Evolutionary conservation across 2,113 vertebrate genomes (phyloP).

Genomic region (Anarhynchus alexandrinus): DNA sequence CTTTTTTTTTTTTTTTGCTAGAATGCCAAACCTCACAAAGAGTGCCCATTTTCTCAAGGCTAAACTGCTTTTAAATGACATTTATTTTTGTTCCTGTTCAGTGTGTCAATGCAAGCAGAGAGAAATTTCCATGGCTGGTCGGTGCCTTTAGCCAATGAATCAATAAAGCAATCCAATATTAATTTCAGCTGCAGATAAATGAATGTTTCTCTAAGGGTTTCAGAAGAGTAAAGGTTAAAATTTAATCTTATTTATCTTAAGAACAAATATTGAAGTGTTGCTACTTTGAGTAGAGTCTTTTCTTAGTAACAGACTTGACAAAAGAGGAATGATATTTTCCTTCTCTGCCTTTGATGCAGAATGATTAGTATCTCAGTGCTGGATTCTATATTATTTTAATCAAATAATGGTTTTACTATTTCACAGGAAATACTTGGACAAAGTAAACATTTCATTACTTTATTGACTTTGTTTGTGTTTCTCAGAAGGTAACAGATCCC

Average conservation of each 20-base stretch:
- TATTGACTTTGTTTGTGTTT: background rate
- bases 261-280: conserved; percentile 13
- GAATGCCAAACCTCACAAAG: background rate
- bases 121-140: background rate
- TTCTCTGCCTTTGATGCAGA: background rate
- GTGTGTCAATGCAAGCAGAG: background rate
- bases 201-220: background rate
- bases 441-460: background rate
- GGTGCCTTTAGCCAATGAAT: background rate
- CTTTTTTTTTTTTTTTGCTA: background rate
- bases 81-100: background rate
- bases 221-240: conserved; percentile 19
- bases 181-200: conserved; percentile 22
- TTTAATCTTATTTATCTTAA: conserved; percentile 26
- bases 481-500: background rate
- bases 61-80: background rate
- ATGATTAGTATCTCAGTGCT: background rate
- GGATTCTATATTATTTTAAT: background rate
- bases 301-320: background rate
- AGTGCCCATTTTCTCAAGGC: background rate
- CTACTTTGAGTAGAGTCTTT: background rate
- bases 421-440: background rate
- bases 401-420: background rate
- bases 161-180: conserved; percentile 31
- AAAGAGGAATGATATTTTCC: background rate